Conservation (phyloP, 1,140 invertebrate species). For the Anastrepha ludens region DNA sequence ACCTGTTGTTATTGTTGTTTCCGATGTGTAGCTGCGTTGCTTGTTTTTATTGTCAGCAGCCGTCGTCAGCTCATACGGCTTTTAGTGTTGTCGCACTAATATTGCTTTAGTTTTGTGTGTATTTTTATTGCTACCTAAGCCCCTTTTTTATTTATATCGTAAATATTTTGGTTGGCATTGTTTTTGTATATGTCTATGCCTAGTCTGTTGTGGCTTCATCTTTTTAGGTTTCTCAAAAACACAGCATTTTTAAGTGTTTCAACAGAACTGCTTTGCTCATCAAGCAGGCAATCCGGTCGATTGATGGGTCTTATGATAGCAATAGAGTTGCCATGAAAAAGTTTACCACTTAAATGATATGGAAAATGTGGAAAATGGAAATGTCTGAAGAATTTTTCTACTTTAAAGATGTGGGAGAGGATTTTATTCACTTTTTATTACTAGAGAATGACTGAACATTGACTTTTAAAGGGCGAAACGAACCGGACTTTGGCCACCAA, state of each 20-base stretch:
- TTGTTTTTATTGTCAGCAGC: too few species aligned
- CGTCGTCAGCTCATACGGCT: not conserved
- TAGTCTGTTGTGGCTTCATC: not conserved
- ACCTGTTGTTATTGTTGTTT: not conserved
- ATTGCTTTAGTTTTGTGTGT: not conserved
- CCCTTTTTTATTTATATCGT: too few species aligned
- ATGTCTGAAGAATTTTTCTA: too few species aligned
- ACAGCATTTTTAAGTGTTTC: not conserved
- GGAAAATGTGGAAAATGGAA: too few species aligned
- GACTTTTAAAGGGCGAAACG: too few species aligned
- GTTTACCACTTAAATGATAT: not conserved
- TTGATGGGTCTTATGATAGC: not conserved
- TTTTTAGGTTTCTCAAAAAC: not conserved
- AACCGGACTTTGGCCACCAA: too few species aligned
- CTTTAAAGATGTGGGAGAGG: not conserved
- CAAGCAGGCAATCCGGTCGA: too few species aligned
- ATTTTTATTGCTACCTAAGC: not conserved
- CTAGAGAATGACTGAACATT: too few species aligned
- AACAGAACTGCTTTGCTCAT: too few species aligned
- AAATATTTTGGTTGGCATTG: slow-evolving; percentile 1
- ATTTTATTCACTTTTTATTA: not conserved
- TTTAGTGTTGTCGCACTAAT: not conserved
- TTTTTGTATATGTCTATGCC: not conserved
- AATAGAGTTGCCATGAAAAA: not conserved
- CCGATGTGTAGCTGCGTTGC: too few species aligned